Evolutionary conservation across 1,140 invertebrate species (phyloP), one percentile per base, ranked within the genome.

Genomic region (Papilio xuthus): DNA sequence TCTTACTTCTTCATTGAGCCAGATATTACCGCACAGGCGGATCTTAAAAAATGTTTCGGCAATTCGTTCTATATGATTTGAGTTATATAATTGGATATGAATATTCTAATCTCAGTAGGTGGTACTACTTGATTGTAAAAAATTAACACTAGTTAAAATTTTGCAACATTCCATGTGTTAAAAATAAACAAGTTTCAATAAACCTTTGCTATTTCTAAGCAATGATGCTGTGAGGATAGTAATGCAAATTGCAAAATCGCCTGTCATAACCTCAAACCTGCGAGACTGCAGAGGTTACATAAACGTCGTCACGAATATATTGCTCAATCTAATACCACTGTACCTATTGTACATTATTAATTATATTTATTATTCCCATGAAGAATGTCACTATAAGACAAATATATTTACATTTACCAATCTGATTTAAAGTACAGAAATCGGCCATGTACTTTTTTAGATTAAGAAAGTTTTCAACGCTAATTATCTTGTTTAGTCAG

Each of bases 201-300:
- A 42, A 42, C 71, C 44, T 73, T 47, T 44, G 41, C 26, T 80
- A 60, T 75, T 41, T 63, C 18, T 10, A 70, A 42, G 44, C 73
- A 75, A 28, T 28, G 42, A 75, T 42, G 73, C 18, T 60, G 32
- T 60, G 73, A 75, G 50, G 32, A 75, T 56, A 75, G 47, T 32
- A 56, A 75, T 75, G 73, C 73, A 60, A 75, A 75, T 75, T 75
- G 41, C 73, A 50, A 75, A 75, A 75, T 75, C 20, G 18, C 50
- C 47, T 75, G 73, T 75, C 73, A 75, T 75, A 75, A 75, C 73
- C 73, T 41, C 73, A 75, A 56, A 75, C 73, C 50, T 75, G 73
- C 73, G 73, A 75, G 50, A 75, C 20, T 56, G 50, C 50, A 56
- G 26, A 56, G 42, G 47, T 75, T 75, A 75, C 20, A 75, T 75